Conservation (phyloP, 1,140 invertebrate species). For the Lerema accius region DNA sequence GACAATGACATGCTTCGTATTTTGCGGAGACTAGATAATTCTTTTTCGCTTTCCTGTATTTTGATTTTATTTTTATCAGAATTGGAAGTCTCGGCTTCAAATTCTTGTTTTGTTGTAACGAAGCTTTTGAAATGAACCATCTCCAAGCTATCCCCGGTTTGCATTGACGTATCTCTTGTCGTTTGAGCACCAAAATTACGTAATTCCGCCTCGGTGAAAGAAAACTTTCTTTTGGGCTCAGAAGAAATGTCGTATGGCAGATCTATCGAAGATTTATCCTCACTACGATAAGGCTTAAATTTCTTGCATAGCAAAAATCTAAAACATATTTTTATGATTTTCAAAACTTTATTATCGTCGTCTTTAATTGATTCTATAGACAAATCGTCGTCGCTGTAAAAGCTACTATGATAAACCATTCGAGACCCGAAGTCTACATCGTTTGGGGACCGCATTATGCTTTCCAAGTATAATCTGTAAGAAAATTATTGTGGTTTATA, state of each 20-base stretch:
- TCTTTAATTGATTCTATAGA: constrained; percentile 39
- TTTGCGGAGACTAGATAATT: constrained; percentile 9
- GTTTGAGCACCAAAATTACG: constrained; percentile 37
- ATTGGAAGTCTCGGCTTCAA: constrained; percentile 9
- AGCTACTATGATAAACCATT: constrained; percentile 38
- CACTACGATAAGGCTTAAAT: background rate
- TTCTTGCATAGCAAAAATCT: constrained; percentile 35
- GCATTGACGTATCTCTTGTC: constrained; percentile 46
- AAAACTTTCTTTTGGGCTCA: constrained; percentile 42
- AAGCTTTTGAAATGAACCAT: constrained; percentile 27
- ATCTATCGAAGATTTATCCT: constrained; percentile 22
- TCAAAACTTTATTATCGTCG: constrained; percentile 32
- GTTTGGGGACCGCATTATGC: constrained; percentile 63
- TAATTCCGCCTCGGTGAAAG: constrained; percentile 61
- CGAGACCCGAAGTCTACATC: constrained; percentile 44
- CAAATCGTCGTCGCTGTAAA: constrained; percentile 39
- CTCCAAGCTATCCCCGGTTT: constrained; percentile 64
- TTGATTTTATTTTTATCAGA: constrained; percentile 28
- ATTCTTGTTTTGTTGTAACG: too few relatives aligned
- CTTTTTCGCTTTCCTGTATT: constrained; percentile 35
- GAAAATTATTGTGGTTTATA: constrained; percentile 11
- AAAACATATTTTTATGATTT: constrained; percentile 34
- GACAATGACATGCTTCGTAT: constrained; percentile 14
- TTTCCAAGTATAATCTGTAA: constrained; percentile 62
- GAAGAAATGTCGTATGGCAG: background rate